Evolutionary conservation across 2,888 invertebrate genomes (phyloP).

Genomic region (Cantharis lateralis): DNA sequence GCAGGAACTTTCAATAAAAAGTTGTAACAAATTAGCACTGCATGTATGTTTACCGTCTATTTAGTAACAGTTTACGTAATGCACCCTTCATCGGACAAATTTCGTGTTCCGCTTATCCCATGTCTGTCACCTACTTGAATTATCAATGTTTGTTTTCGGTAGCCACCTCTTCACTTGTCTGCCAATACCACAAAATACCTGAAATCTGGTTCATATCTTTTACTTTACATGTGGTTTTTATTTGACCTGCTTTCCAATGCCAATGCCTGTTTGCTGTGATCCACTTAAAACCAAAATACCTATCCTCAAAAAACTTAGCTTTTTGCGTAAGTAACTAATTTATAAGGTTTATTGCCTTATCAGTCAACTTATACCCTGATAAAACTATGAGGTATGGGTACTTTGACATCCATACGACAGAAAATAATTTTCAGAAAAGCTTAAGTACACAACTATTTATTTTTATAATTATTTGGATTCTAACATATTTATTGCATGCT

Average conservation of each 20-base stretch:
- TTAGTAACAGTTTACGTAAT: slow-evolving; percentile 39
- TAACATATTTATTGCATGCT: too few relatives aligned
- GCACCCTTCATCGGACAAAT: slow-evolving; percentile 34
- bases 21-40: slow-evolving; percentile 11
- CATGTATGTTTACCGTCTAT: slow-evolving; percentile 19
- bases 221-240: slow-evolving; percentile 22
- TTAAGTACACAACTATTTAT: too few relatives aligned
- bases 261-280: slow-evolving; percentile 1
- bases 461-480: too few relatives aligned
- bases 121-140: slow-evolving; percentile 42
- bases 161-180: slow-evolving; percentile 41
- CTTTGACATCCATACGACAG: neutral
- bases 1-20: neutral
- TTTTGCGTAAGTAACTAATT: neutral
- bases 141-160: slow-evolving; percentile 38
- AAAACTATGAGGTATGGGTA: neutral
- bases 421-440: too few relatives aligned
- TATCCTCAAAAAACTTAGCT: neutral
- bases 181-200: slow-evolving; percentile 39
- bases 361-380: neutral
- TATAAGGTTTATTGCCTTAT: neutral
- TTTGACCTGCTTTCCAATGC: slow-evolving; percentile 15
- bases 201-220: slow-evolving; percentile 35
- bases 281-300: slow-evolving; percentile 6
- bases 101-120: slow-evolving; percentile 33